Conservation (phyloP, 2,797 vertebrate genomes). For the Diceros bicornis region DNA sequence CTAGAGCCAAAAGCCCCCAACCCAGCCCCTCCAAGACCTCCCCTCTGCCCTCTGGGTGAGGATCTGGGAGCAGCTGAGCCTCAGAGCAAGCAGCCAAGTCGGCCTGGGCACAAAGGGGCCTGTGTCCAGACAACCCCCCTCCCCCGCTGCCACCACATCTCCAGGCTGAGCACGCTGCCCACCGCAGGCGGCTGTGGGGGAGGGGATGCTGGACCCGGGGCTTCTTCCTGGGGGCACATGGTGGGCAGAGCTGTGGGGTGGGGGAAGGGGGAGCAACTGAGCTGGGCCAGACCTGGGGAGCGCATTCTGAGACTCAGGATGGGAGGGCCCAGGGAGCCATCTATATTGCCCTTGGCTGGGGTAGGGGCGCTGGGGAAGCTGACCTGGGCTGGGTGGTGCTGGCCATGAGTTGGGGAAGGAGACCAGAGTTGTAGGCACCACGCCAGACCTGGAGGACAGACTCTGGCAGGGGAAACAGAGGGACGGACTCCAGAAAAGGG, state of each 20-base stretch:
- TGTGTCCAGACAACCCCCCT: constrained; percentile 80
- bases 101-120: constrained; percentile 83
- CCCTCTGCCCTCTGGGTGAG: constrained; percentile 79
- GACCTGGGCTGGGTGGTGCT: constrained; percentile 43
- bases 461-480: constrained; percentile 38
- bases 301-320: neutral
- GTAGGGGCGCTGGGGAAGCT: neutral
- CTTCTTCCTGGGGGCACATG: constrained; percentile 66
- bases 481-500: constrained; percentile 17
- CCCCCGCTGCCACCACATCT: constrained; percentile 67
- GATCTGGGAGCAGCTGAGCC: constrained; percentile 87
- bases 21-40: constrained; percentile 63
- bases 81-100: constrained; percentile 89
- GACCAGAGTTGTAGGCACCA: constrained; percentile 10
- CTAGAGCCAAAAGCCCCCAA: neutral
- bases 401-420: constrained; percentile 22
- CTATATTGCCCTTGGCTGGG: neutral
- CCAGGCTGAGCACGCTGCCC: constrained; percentile 86
- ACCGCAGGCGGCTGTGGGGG: constrained; percentile 51
- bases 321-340: neutral
- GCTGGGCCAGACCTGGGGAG: constrained; percentile 2
- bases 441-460: constrained; percentile 42
- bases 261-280: neutral
- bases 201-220: constrained; percentile 38
- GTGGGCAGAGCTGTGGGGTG: neutral